Evolutionary conservation across 2,888 invertebrate species (phyloP).

Genomic region (Rhyacophila evoluta): DNA sequence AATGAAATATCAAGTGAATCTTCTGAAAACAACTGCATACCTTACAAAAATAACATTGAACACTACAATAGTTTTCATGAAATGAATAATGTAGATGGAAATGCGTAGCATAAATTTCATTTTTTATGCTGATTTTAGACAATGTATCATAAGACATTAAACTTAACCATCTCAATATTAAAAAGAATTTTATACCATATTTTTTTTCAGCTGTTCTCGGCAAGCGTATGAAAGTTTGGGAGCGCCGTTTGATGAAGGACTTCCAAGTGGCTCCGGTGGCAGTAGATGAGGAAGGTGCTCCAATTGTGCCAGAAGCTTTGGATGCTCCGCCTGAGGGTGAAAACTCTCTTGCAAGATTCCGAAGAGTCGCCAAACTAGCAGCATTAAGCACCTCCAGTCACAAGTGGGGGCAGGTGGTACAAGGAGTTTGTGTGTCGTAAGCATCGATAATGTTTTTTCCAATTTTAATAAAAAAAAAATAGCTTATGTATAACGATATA

Average conservation of each 20-base stretch:
- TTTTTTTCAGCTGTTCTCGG: constrained; percentile 77
- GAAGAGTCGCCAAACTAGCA: constrained; percentile 80
- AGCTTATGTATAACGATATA: too few relatives aligned
- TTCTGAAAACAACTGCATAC: too few relatives aligned
- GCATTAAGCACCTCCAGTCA: constrained; percentile 76
- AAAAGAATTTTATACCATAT: not conserved
- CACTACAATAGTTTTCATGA: too few relatives aligned
- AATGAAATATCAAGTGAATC: too few relatives aligned
- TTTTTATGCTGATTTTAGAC: too few relatives aligned
- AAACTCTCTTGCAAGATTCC: constrained; percentile 75
- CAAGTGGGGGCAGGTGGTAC: constrained; percentile 81
- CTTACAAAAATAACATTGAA: too few relatives aligned
- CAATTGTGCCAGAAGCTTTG: constrained; percentile 59
- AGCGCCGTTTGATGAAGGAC: constrained; percentile 88
- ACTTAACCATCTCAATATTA: not conserved
- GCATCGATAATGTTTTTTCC: constrained; percentile 58
- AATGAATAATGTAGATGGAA: too few relatives aligned
- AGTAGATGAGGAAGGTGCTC: constrained; percentile 69
- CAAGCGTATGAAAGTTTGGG: constrained; percentile 86
- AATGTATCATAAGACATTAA: too few relatives aligned
- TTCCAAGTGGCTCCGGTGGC: constrained; percentile 86
- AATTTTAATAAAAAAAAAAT: too few relatives aligned
- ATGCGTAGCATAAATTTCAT: too few relatives aligned
- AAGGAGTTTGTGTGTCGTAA: constrained; percentile 71
- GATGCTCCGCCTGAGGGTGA: constrained; percentile 68